Evolutionary conservation across 1,140 invertebrate genomes (phyloP).

Genomic region (Patella vulgata): DNA sequence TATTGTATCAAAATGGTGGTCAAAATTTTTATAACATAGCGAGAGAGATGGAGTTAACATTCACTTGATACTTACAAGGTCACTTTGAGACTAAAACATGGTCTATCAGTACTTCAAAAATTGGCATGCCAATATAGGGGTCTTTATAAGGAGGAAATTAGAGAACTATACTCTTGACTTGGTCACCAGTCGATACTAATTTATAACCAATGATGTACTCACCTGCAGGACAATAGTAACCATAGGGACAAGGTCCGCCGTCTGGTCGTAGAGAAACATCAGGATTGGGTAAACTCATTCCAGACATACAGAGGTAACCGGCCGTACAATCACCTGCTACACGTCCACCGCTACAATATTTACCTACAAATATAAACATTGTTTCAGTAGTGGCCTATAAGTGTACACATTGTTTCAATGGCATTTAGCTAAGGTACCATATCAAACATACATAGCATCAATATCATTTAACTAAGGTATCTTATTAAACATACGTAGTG

Average conservation of each 20-base stretch:
- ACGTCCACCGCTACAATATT: slow-evolving; percentile 57
- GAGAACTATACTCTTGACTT: too few species aligned
- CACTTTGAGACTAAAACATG: too few species aligned
- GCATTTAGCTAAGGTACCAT: too few species aligned
- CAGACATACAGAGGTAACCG: slow-evolving; percentile 50
- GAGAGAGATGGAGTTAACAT: too few species aligned
- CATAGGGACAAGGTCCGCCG: slow-evolving; percentile 57
- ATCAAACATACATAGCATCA: background rate
- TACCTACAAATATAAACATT: slow-evolving; percentile 41
- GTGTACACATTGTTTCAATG: too few species aligned
- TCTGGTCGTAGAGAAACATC: slow-evolving; percentile 31
- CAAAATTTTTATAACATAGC: too few species aligned
- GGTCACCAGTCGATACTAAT: background rate
- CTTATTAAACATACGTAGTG: too few species aligned
- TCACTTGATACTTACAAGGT: too few species aligned
- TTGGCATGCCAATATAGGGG: too few species aligned
- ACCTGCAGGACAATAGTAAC: slow-evolving; percentile 59
- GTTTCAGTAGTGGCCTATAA: background rate
- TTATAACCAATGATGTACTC: background rate
- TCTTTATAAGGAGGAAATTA: too few species aligned
- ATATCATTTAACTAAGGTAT: background rate
- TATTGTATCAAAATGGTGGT: background rate
- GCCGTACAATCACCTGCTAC: slow-evolving; percentile 56
- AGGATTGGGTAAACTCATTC: slow-evolving; percentile 48
- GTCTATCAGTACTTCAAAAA: too few species aligned